These are phyloP conservation scores for Psittacus erithacus DNA, from an alignment of 2,113 vertebrate species.

Conservation along the genomic window DNA sequence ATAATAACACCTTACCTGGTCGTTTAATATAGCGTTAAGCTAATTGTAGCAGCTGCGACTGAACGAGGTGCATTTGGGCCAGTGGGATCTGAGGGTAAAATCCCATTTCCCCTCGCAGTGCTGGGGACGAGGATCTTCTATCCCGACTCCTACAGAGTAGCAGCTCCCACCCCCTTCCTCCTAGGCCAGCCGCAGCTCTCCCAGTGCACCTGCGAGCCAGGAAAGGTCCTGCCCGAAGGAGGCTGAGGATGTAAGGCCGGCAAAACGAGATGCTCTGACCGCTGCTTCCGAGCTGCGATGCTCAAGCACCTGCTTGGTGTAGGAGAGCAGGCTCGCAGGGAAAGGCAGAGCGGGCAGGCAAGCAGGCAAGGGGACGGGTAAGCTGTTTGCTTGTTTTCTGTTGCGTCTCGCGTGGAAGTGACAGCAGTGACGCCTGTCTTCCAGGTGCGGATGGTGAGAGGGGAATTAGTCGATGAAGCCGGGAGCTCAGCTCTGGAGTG, in stretches of 20 bases:
- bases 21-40: neutral
- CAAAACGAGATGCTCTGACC: neutral
- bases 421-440: constrained; percentile 53
- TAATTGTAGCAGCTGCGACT: neutral
- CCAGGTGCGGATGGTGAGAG: constrained; percentile 91
- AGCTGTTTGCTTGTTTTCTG: neutral
- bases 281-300: neutral
- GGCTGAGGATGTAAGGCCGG: neutral
- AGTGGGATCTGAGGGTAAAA: neutral
- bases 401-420: neutral
- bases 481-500: constrained; percentile 90
- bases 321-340: neutral
- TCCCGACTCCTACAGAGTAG: neutral
- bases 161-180: neutral
- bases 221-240: neutral
- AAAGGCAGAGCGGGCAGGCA: neutral
- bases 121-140: neutral
- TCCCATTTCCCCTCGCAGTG: neutral
- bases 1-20: neutral
- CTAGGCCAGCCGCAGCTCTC: neutral
- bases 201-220: neutral
- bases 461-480: constrained; percentile 92
- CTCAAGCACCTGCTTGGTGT: neutral
- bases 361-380: neutral
- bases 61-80: neutral